Evolutionary conservation across 1,140 invertebrate species (phyloP).

Genomic region (Galendromus occidentalis): DNA sequence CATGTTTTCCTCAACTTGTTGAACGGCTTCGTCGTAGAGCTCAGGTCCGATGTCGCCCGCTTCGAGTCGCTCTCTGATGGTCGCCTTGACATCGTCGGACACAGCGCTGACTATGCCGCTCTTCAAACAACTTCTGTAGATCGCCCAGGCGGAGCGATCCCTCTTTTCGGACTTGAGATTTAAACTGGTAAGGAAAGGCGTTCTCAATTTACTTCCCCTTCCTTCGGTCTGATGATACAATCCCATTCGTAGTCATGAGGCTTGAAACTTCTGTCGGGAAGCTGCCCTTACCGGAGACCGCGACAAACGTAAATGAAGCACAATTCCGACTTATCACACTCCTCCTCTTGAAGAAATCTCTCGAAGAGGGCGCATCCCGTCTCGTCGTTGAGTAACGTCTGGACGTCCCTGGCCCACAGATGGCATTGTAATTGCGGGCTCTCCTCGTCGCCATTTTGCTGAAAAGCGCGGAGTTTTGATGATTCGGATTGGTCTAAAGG

Average conservation of each 20-base stretch:
- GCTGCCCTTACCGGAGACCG: slow-evolving; percentile 46
- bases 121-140: slow-evolving; percentile 10
- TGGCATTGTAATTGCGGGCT: neutral
- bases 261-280: no score
- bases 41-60: slow-evolving; percentile 13
- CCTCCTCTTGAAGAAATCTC: slow-evolving; percentile 57
- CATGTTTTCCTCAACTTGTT: slow-evolving; percentile 56
- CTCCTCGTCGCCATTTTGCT: no score
- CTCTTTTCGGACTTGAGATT: slow-evolving; percentile 13
- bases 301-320: slow-evolving; percentile 81
- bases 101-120: slow-evolving; percentile 23
- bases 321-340: slow-evolving; percentile 38
- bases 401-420: slow-evolving; percentile 56
- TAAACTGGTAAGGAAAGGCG: no score
- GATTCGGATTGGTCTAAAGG: no score
- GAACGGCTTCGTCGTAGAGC: slow-evolving; percentile 46
- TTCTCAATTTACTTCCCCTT: no score
- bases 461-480: no score
- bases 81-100: slow-evolving; percentile 45
- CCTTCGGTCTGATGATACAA: no score
- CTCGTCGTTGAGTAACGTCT: slow-evolving; percentile 54
- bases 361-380: slow-evolving; percentile 66
- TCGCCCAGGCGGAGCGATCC: neutral
- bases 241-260: no score
- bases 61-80: slow-evolving; percentile 46